These are phyloP conservation scores for Callimorpha dominula DNA, from an alignment of 2,888 invertebrate species.

Conservation along the genomic window DNA sequence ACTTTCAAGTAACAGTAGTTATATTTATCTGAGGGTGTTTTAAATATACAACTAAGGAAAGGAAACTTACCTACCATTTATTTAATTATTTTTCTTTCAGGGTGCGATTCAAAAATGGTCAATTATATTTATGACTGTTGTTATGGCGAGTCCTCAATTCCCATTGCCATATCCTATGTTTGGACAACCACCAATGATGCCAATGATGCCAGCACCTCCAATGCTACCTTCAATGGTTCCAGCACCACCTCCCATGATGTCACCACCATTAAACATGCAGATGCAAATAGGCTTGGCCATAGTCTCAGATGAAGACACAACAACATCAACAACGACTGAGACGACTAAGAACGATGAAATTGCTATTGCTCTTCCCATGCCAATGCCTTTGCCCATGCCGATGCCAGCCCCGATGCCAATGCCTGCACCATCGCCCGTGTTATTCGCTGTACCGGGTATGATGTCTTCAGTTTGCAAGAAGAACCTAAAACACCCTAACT, in stretches of 20 bases:
- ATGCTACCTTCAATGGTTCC: not conserved
- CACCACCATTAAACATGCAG: slow-evolving; percentile 10
- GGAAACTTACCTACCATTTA: not conserved
- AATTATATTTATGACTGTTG: slow-evolving; percentile 15
- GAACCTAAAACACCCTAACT: slow-evolving; percentile 49
- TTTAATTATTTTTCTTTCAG: slow-evolving; percentile 11
- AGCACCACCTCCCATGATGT: not conserved
- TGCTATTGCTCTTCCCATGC: slow-evolving; percentile 12
- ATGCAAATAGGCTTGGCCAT: slow-evolving; percentile 19
- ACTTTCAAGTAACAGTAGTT: no score
- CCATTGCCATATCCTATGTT: slow-evolving; percentile 14
- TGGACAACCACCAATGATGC: not conserved
- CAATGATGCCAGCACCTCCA: slow-evolving; percentile 1
- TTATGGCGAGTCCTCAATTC: slow-evolving; percentile 18
- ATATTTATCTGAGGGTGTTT: no score
- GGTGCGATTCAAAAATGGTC: slow-evolving; percentile 20
- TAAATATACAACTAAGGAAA: no score
- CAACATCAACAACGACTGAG: slow-evolving; percentile 5
- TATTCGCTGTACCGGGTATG: slow-evolving; percentile 61
- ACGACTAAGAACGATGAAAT: slow-evolving; percentile 1
- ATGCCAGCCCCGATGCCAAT: slow-evolving; percentile 31
- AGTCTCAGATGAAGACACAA: slow-evolving; percentile 2
- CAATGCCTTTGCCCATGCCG: slow-evolving; percentile 51
- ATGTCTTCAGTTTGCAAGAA: slow-evolving; percentile 38
- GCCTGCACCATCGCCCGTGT: slow-evolving; percentile 38